These are phyloP conservation scores for Anguilla marmorata DNA, from an alignment of 2,797 vertebrate species.

Conservation along the genomic window DNA sequence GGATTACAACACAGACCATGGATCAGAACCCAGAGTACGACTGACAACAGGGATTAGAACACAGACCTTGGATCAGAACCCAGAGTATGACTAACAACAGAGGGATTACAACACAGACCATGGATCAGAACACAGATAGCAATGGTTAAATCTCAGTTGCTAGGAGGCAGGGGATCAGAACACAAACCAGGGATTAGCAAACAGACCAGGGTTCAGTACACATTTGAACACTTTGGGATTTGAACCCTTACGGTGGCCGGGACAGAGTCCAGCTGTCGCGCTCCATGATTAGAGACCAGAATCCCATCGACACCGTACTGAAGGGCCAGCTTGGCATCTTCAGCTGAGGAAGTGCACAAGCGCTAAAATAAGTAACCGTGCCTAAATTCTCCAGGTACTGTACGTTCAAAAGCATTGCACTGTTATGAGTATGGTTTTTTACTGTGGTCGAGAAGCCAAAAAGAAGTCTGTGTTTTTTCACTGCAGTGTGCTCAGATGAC, in stretches of 20 bases:
- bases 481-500: background rate
- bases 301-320: conserved; percentile 78
- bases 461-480: background rate
- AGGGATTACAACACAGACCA: no score
- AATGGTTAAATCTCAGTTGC: background rate
- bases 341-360: conserved; percentile 66
- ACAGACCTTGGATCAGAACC: no score
- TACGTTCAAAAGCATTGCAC: background rate
- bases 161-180: no score
- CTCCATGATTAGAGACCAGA: conserved; percentile 85
- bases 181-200: background rate
- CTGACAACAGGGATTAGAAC: no score
- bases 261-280: conserved; percentile 83
- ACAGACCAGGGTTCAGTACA: background rate
- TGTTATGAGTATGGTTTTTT: background rate
- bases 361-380: background rate
- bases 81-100: no score
- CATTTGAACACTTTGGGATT: background rate
- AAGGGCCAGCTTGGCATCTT: conserved; percentile 77
- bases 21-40: no score
- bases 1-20: no score
- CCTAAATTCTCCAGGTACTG: background rate
- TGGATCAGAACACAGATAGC: background rate
- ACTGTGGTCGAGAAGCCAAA: background rate
- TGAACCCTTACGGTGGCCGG: conserved; percentile 78